These are phyloP conservation scores for Acronicta aceris DNA, from an alignment of 2,888 invertebrate species.

Conservation along the genomic window DNA sequence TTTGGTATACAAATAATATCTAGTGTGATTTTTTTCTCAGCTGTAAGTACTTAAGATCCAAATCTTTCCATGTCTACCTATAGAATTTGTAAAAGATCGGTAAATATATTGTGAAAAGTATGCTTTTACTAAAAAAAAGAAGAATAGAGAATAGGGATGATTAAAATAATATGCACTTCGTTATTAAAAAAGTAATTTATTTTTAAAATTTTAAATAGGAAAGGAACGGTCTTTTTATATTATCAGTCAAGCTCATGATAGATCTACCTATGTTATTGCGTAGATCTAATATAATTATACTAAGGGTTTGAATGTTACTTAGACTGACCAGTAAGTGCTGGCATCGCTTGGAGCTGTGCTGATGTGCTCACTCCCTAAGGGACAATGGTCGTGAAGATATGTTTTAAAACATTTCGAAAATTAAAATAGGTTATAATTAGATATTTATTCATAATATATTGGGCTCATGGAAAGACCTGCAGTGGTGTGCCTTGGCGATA, in stretches of 20 bases:
- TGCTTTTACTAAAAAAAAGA: no score
- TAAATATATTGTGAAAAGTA: no score
- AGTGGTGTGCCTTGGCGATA: constrained; percentile 49
- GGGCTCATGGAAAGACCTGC: constrained; percentile 40
- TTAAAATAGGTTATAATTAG: constrained; percentile 46
- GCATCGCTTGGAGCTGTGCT: constrained; percentile 48
- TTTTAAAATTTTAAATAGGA: no score
- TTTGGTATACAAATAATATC: constrained; percentile 13
- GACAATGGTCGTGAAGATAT: constrained; percentile 40
- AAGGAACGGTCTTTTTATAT: background rate
- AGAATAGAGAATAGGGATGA: no score
- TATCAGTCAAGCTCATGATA: background rate
- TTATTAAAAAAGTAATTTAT: no score
- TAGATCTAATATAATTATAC: constrained; percentile 2
- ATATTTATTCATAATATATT: constrained; percentile 30
- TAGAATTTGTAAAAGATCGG: no score
- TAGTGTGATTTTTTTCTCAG: no score
- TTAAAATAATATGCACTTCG: no score
- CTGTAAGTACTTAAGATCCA: no score
- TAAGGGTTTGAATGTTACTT: constrained; percentile 3
- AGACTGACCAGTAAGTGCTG: constrained; percentile 32
- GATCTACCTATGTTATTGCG: background rate
- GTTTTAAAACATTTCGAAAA: constrained; percentile 16
- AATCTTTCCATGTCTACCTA: no score
- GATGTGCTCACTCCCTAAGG: constrained; percentile 53